These are phyloP conservation scores for Tetranychus piercei DNA, from an alignment of 2,888 invertebrate species.

Conservation along the genomic window DNA sequence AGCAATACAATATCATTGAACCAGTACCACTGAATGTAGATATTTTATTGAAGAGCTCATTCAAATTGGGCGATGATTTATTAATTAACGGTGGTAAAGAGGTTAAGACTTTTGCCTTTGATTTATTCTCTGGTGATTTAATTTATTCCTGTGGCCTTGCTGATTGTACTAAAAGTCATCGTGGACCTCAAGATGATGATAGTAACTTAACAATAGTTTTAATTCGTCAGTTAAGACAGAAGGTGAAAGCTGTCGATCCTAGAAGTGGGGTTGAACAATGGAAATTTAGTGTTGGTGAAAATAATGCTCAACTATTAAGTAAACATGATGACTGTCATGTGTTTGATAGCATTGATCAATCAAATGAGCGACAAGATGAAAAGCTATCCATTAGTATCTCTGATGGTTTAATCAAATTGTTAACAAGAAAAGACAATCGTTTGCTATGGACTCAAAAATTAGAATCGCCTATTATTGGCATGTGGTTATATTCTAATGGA, in stretches of 20 bases:
- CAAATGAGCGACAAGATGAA: neutral
- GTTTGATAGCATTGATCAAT: neutral
- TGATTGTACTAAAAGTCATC: conserved; percentile 47
- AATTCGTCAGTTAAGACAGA: conserved; percentile 61
- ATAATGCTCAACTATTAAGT: conserved; percentile 43
- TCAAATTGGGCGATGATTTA: conserved; percentile 45
- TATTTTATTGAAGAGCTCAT: conserved; percentile 57
- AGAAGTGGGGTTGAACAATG: conserved; percentile 71
- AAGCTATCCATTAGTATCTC: neutral
- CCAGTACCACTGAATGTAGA: conserved; percentile 71
- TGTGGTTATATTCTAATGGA: conserved; percentile 58
- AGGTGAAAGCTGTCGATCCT: conserved; percentile 73
- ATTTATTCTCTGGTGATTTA: conserved; percentile 46
- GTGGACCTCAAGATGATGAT: conserved; percentile 36
- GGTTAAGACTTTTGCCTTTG: conserved; percentile 65
- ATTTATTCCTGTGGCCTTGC: conserved; percentile 57
- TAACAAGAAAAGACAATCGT: neutral
- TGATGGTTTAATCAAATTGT: neutral
- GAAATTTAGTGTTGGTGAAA: conserved; percentile 87
- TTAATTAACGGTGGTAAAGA: conserved; percentile 54
- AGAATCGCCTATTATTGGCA: conserved; percentile 60
- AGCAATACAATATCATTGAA: conserved; percentile 51
- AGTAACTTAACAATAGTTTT: conserved; percentile 45
- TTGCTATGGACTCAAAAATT: conserved; percentile 40
- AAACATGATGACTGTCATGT: neutral